These are phyloP conservation scores for Uloborus diversus DNA, from an alignment of 1,140 invertebrate genomes.

Conservation along the genomic window DNA sequence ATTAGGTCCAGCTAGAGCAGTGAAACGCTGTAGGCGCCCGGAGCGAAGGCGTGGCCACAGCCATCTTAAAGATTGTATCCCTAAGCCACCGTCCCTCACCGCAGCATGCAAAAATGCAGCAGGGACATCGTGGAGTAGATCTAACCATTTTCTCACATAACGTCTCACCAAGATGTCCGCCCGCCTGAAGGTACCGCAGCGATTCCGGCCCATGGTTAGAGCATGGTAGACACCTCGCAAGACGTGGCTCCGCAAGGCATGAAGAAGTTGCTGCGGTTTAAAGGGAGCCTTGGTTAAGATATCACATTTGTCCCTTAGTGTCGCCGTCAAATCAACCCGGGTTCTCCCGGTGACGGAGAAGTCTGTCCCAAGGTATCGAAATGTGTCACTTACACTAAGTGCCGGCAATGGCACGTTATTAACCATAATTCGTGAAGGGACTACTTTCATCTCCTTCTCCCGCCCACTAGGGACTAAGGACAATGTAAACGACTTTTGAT, in stretches of 20 bases:
- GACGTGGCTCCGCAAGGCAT: background rate
- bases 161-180: background rate
- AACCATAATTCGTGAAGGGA: background rate
- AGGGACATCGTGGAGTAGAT: background rate
- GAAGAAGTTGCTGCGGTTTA: background rate
- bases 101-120: background rate
- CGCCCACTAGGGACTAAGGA: background rate
- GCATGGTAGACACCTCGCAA: background rate
- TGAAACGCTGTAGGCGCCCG: background rate
- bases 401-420: background rate
- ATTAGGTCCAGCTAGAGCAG: too few relatives aligned
- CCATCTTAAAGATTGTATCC: background rate
- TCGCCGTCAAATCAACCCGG: background rate
- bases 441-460: background rate
- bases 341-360: background rate
- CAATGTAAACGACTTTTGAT: background rate
- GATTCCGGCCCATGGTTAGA: background rate
- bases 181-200: background rate
- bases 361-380: background rate
- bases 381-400: background rate
- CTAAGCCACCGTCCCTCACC: background rate
- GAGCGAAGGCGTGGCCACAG: background rate
- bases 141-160: background rate
- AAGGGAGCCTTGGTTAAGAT: background rate
- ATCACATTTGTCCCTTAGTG: background rate